Evolutionary conservation across 2,888 invertebrate genomes (phyloP).

Genomic region (Tetropium fuscum): DNA sequence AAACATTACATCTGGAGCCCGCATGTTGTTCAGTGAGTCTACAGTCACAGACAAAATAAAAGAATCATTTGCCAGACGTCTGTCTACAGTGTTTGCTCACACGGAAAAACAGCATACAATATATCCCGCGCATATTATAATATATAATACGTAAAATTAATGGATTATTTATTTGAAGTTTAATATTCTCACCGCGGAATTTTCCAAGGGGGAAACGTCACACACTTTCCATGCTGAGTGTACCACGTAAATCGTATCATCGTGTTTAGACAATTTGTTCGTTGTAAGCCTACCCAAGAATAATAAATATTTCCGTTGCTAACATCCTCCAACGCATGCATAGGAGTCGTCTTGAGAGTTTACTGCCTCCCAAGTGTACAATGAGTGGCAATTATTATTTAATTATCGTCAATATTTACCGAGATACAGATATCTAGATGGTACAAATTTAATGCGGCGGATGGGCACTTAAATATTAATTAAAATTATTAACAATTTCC

Average conservation of each 20-base stretch:
- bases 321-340: neutral
- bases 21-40: conserved; percentile 12
- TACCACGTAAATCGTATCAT: conserved; percentile 1
- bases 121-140: no score
- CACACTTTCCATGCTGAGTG: neutral
- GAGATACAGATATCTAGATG: no score
- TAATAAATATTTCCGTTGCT: conserved; percentile 10
- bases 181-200: no score
- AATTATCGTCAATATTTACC: conserved; percentile 17
- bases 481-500: no score
- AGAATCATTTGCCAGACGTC: neutral
- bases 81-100: no score
- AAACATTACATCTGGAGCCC: conserved; percentile 18
- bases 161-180: no score
- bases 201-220: no score
- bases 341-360: neutral
- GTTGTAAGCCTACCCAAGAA: neutral
- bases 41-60: conserved; percentile 6
- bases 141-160: no score
- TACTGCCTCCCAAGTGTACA: conserved; percentile 1
- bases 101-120: no score
- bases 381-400: conserved; percentile 12
- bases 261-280: conserved; percentile 9
- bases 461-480: no score
- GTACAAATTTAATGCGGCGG: no score